Conservation (phyloP, 2,888 invertebrate species). For the Drosophila subquinaria region DNA sequence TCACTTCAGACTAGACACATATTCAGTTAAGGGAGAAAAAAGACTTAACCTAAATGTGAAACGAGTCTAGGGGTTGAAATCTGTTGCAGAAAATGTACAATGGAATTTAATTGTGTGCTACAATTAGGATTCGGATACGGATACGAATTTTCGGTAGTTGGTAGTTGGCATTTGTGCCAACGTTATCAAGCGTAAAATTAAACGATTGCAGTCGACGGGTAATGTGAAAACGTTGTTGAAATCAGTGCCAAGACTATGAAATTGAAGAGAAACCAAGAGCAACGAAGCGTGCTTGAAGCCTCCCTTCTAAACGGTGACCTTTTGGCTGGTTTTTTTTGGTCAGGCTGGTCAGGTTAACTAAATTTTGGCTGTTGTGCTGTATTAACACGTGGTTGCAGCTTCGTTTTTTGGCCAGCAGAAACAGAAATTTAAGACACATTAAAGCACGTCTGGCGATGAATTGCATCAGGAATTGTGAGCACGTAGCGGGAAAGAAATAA, state of each 20-base stretch:
- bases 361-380: constrained; percentile 16
- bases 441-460: constrained; percentile 31
- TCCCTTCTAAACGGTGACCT: constrained; percentile 33
- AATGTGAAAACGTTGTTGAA: constrained; percentile 41
- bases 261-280: background rate
- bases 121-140: constrained; percentile 16
- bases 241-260: constrained; percentile 39
- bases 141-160: constrained; percentile 21
- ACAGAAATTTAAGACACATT: constrained; percentile 36
- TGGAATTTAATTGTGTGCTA: constrained; percentile 75
- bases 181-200: constrained; percentile 70
- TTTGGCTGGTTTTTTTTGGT: constrained; percentile 8
- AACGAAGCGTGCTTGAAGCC: constrained; percentile 39
- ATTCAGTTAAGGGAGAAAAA: constrained; percentile 35
- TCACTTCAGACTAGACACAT: constrained; percentile 4
- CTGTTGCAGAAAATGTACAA: constrained; percentile 49
- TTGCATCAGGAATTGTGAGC: constrained; percentile 63
- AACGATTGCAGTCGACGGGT: constrained; percentile 58
- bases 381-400: constrained; percentile 54
- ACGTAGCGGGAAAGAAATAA: constrained; percentile 65
- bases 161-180: constrained; percentile 45
- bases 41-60: constrained; percentile 44
- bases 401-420: constrained; percentile 10
- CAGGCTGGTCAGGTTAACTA: constrained; percentile 32
- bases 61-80: constrained; percentile 31